Base-by-base conservation (phyloP, 2,888 invertebrate genomes). In the Brenthis ino region DNA sequence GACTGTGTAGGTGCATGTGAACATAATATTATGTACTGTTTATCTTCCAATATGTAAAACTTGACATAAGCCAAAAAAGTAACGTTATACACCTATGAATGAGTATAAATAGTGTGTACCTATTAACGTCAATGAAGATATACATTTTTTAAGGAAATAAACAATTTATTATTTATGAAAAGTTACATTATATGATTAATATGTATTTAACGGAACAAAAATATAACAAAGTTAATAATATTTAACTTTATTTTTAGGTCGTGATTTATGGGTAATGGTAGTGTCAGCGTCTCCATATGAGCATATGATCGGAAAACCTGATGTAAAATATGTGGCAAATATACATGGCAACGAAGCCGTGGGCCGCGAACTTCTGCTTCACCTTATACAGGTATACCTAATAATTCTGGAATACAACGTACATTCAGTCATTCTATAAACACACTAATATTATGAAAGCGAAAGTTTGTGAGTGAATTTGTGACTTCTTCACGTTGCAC, bases 281-380 rank as follows among this genome's bases (percentile, higher is more conserved):
- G 96, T 98, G 64, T 97, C 97, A 0, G 95, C 97, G 4, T 97
- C 97, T 1, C 97, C 98, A 0, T 97, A 97, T 85, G 97, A 98
- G 83, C 97, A 98, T 84, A 97, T 97, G 96, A 95, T 97, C 76
- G 98, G 98, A 64, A 97, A 99, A 85, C 99, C 99, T 2, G 99
- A 99, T 87, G 98, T 99, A 65, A 99, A 99, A 88, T 99, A 99
- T 87, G 96, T 99, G 65, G 99, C 97, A 67, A 99, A 98, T 89
- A 99, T 99, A 92, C 99, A 99, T 88, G 99, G 99, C 71, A 99
- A 99, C 85, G 99, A 98, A 89, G 97, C 97, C 0, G 98, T 99
- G 48, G 99, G 99, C 14, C 95, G 99, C 37, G 99, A 99, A 89
- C 92, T 99, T 79, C 95, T 99, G 82, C 93, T 99, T 66, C 97